Base-by-base conservation (phyloP, 2,888 invertebrate genomes). In the Amblyjoppa fuscipennis region DNA sequence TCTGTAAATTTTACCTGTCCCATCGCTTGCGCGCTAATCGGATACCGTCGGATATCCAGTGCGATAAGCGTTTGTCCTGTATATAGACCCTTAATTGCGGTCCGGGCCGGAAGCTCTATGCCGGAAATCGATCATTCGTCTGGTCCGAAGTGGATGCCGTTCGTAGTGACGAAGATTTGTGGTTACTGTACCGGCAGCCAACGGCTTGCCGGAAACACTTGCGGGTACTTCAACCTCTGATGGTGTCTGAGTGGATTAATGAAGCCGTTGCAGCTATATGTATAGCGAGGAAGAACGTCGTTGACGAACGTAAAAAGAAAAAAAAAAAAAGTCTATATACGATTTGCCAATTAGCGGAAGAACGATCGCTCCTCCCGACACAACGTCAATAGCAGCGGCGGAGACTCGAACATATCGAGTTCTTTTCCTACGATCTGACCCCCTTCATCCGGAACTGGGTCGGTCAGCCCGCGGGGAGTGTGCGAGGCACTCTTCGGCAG, bases 51-150 rank as follows among this genome's bases (percentile, higher is more conserved):
- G 13, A 79, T 70, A 25, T 70, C 38, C 34, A 45, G 34, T 20
- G 5, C 11, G 3, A 53, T 68, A 20, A 1, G 20, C 25, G 31
- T 75, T 53, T 53, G 53, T 70, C 38, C 56, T 2, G 16, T 38
- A 79, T 41, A 70, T 64, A 45, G 13, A 75, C 53, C 80, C 76
- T 73, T 77, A 77, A 74, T 84, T 81, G 28, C 31, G 25, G 49
- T 16, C 38, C 11, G 49, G 56, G 6, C 61, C 28, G 45, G 59
- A 69, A 75, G 70, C n/a, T 78, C 59, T 51, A 51, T 34, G 38
- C 45, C 61, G 61, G 78, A 83, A 83, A 75, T 79, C 69, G 74
- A 78, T 61, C 61, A 25, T 79, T 64, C 78, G 41, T 69, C 25
- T 49, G 34, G 20, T 73, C 41, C 3, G 11, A 31, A 53, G 16